Conservation (phyloP, 2,888 invertebrate genomes). For the Hedya salicella region DNA sequence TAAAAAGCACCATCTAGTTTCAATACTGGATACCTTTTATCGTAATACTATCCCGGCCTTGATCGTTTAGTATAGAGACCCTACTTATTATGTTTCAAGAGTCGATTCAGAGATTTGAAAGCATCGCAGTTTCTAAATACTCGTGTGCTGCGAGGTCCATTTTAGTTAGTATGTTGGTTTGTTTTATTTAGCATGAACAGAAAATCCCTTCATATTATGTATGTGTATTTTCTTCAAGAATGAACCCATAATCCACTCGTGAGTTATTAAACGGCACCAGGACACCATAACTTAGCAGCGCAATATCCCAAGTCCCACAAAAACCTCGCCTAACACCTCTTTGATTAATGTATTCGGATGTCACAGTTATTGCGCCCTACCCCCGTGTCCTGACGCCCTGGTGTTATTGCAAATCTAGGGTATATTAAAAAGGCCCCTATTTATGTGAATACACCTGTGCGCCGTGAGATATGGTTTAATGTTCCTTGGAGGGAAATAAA, state of each 20-base stretch:
- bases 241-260: conserved; percentile 53
- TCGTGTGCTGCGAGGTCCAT: too few species aligned
- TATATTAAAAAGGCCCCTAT: conserved; percentile 82
- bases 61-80: too few species aligned
- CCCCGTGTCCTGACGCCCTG: conserved; percentile 65
- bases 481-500: conserved; percentile 42
- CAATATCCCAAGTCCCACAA: conserved; percentile 74
- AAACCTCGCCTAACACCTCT: conserved; percentile 55
- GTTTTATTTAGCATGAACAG: conserved; percentile 3
- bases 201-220: background rate
- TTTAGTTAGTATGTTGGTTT: background rate
- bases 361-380: conserved; percentile 76
- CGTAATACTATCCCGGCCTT: too few species aligned
- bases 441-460: conserved; percentile 74
- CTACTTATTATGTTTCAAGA: too few species aligned
- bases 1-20: too few species aligned
- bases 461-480: conserved; percentile 50
- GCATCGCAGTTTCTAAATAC: too few species aligned
- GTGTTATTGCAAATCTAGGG: conserved; percentile 82
- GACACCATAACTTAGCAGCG: conserved; percentile 72
- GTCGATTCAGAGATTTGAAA: too few species aligned
- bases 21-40: too few species aligned
- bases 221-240: conserved; percentile 21
- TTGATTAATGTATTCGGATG: conserved; percentile 82
- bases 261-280: conserved; percentile 64